Evolutionary conservation across 1,140 invertebrate genomes (phyloP).

Genomic region (Parasteatoda tepidariorum): DNA sequence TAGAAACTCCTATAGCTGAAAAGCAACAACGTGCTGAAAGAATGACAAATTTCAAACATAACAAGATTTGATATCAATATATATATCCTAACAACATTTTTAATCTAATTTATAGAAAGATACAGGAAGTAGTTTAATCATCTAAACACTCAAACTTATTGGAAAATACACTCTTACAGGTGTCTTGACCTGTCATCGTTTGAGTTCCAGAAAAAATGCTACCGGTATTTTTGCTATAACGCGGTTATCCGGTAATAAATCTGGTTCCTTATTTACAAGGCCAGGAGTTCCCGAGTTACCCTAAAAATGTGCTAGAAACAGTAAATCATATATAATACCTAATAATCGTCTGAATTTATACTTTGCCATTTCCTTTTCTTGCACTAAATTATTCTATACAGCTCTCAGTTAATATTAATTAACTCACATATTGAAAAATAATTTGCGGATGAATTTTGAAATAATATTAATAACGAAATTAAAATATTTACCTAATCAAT

Average conservation of each 20-base stretch:
- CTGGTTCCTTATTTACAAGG: slow-evolving; percentile 40
- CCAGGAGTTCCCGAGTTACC: slow-evolving; percentile 24
- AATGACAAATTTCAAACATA: slow-evolving; percentile 50
- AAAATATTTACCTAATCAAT: too few species aligned
- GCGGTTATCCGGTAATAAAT: slow-evolving; percentile 23
- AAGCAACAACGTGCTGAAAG: too few species aligned
- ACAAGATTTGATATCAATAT: slow-evolving; percentile 37
- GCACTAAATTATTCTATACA: too few species aligned
- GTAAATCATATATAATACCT: too few species aligned
- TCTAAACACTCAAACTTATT: slow-evolving; percentile 59
- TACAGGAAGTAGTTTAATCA: slow-evolving; percentile 38
- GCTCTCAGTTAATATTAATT: too few species aligned
- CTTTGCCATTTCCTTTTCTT: too few species aligned
- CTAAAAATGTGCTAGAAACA: background rate
- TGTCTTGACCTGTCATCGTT: slow-evolving; percentile 43
- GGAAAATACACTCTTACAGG: slow-evolving; percentile 59
- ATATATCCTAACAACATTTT: slow-evolving; percentile 45
- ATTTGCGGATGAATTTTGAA: too few species aligned
- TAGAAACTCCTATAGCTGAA: too few species aligned
- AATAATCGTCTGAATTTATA: too few species aligned
- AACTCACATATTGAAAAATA: too few species aligned
- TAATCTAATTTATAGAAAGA: slow-evolving; percentile 56
- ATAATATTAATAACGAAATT: too few species aligned
- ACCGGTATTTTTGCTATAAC: slow-evolving; percentile 44
- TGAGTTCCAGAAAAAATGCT: slow-evolving; percentile 52